Conservation (phyloP, 64 coral and sea anemone species). For the Stichodactyla helianthus region DNA sequence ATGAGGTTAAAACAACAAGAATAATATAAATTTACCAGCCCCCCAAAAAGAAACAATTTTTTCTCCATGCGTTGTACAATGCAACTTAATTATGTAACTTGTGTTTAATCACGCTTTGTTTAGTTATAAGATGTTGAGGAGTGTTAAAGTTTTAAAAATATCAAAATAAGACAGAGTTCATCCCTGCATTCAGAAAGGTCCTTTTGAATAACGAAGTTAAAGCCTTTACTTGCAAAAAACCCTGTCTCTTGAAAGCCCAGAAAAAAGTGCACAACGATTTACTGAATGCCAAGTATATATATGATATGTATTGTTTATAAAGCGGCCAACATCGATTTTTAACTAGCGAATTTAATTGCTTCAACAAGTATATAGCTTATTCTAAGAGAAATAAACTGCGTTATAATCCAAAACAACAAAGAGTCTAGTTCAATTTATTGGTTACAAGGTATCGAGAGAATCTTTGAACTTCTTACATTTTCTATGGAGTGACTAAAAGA, state of each 20-base stretch:
- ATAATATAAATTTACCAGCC: background rate
- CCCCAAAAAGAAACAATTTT: background rate
- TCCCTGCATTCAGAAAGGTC: too few species aligned
- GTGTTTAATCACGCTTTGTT: slow-evolving; percentile 11
- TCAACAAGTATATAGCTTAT: slow-evolving; percentile 5
- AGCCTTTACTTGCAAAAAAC: too few species aligned
- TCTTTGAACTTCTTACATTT: background rate
- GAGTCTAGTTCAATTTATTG: background rate
- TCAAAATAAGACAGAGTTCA: too few species aligned
- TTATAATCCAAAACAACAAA: background rate
- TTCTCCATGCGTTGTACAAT: background rate
- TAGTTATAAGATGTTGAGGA: background rate
- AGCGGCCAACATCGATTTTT: slow-evolving; percentile 16
- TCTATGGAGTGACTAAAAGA: background rate
- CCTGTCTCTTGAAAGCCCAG: too few species aligned
- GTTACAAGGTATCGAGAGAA: background rate
- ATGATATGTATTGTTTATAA: slow-evolving; percentile 12
- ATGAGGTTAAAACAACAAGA: background rate
- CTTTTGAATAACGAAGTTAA: too few species aligned
- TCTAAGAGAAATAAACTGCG: background rate
- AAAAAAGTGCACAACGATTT: too few species aligned
- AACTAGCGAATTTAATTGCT: slow-evolving; percentile 25
- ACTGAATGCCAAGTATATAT: background rate
- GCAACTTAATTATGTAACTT: background rate
- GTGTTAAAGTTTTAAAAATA: too few species aligned